phyloP scores from a whole-genome alignment of 2,888 invertebrate genomes.

The Plebejus anna region DNA sequence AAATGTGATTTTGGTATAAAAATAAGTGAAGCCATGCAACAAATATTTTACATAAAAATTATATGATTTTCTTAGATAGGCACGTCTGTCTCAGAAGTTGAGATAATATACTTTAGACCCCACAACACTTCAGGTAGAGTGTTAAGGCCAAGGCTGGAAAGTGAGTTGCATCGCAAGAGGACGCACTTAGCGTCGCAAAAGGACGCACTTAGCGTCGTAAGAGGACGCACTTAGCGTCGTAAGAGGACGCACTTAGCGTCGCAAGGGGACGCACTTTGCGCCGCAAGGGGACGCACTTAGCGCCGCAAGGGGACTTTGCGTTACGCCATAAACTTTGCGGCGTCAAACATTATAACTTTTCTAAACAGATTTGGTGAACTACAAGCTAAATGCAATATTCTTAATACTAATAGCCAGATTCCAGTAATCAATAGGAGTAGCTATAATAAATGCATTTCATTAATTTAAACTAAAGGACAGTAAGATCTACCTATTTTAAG shows the following conservation, averaged over 20 bases:
- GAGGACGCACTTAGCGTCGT: neutral
- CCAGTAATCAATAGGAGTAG: constrained; percentile 57
- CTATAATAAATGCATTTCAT: constrained; percentile 44
- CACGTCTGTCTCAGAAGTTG: constrained; percentile 9
- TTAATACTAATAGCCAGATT: constrained; percentile 57
- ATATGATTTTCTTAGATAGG: neutral
- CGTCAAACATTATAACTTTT: constrained; percentile 12
- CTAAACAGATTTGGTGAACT: constrained; percentile 33
- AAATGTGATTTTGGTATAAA: neutral
- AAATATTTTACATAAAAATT: constrained; percentile 8
- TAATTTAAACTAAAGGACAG: constrained; percentile 33
- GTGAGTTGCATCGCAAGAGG: neutral
- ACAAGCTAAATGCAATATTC: constrained; percentile 54
- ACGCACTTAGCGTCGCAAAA: neutral
- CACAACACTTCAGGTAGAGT: constrained; percentile 5
- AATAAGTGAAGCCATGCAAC: neutral
- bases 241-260: neutral
- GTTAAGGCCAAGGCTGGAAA: constrained; percentile 16
- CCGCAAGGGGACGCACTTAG: too few species aligned
- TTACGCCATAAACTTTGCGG: neutral
- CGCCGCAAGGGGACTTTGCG: neutral
- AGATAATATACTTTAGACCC: constrained; percentile 4
- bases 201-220: neutral
- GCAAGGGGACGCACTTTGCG: neutral
- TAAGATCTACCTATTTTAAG: constrained; percentile 34